Percentiles rank a stretch among this genome's conserved stretches.
Conservation (phyloP, 2,797 vertebrate species). For the Syngnathus acus region DNA sequence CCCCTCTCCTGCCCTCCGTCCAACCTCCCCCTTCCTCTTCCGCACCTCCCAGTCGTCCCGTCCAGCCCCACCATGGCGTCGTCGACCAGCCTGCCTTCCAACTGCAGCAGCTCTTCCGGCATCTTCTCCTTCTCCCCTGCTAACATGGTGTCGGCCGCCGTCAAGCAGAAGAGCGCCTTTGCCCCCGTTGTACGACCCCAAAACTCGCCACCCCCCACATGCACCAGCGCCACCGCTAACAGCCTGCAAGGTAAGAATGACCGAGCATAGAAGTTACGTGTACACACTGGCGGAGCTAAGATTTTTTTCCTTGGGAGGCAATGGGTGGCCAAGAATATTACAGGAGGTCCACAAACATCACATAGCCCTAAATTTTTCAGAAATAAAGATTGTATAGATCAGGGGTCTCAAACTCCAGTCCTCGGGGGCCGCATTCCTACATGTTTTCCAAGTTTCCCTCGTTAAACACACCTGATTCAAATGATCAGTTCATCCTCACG, state of each 20-base stretch:
- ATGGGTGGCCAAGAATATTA: no score
- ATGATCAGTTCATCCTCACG: no score
- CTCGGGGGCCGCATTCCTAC: no score
- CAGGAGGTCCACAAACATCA: no score
- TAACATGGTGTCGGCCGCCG: constrained; percentile 96
- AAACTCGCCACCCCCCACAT: constrained; percentile 93
- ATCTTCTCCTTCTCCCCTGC: constrained; percentile 99
- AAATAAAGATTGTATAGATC: no score
- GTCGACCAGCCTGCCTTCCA: constrained; percentile 95
- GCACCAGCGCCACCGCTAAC: constrained; percentile 94
- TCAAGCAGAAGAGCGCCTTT: constrained; percentile 99
- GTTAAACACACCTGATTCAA: no score
- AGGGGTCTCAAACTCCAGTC: no score
- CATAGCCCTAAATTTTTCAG: no score
- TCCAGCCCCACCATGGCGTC: constrained; percentile 98
- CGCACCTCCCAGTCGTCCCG: constrained; percentile 80
- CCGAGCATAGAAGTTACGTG: background rate
- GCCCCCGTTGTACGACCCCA: constrained; percentile 97
- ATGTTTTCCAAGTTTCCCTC: no score
- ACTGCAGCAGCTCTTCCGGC: constrained; percentile 97
- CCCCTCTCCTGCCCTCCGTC: constrained; percentile 48
- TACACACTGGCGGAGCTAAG: background rate
- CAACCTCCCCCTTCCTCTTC: constrained; percentile 26
- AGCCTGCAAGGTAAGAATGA: constrained; percentile 88
- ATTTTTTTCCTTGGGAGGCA: no score